Percentiles rank a stretch among this genome's conserved stretches.
phyloP scores from a whole-genome alignment of 2,888 invertebrate genomes.

The Dicycla oo region DNA sequence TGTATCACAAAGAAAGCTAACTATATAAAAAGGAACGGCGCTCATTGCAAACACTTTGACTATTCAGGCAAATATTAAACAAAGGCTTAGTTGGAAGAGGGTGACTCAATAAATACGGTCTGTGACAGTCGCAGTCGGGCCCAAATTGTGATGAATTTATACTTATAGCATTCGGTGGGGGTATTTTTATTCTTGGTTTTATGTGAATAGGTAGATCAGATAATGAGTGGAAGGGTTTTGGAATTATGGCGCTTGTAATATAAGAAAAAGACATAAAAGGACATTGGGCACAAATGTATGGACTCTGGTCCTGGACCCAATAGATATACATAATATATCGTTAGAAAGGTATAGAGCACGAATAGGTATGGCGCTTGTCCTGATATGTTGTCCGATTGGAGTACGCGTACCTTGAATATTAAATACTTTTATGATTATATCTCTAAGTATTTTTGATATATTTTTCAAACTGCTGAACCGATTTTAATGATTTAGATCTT shows the following conservation, averaged over 20 bases:
- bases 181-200: conserved; percentile 22
- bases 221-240: background rate
- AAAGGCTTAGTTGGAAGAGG: conserved; percentile 54
- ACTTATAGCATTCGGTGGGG: conserved; percentile 2
- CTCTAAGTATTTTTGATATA: no score
- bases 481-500: no score
- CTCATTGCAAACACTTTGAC: conserved; percentile 54
- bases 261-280: no score
- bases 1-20: conserved; percentile 18
- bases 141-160: conserved; percentile 51
- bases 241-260: background rate
- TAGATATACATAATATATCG: no score
- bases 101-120: conserved; percentile 50
- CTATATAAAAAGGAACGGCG: conserved; percentile 13
- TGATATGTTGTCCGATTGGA: no score
- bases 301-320: no score
- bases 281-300: no score
- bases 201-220: background rate
- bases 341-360: no score
- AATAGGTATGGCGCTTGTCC: no score
- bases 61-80: conserved; percentile 49
- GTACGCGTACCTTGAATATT: no score
- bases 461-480: no score
- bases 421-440: no score
- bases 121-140: conserved; percentile 32